Conservation (phyloP, 2,113 vertebrate species). For the Equus przewalskii region DNA sequence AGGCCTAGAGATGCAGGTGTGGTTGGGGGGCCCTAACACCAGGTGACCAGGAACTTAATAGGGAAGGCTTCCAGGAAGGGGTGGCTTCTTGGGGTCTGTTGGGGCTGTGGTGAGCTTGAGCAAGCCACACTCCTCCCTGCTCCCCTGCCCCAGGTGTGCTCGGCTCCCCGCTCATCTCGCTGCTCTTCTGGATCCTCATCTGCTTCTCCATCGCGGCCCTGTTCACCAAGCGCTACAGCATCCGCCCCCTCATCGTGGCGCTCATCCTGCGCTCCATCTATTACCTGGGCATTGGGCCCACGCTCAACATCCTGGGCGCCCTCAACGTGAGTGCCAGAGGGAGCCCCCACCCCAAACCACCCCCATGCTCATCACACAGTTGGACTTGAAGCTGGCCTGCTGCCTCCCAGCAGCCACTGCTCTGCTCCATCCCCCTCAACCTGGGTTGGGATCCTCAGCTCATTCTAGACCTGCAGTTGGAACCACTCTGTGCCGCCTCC, state of each 20-base stretch:
- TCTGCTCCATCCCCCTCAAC: rapidly evolving
- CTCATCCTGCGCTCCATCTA: constrained; percentile 96
- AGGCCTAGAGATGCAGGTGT: background rate
- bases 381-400: background rate
- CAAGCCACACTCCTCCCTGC: background rate
- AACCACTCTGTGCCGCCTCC: background rate
- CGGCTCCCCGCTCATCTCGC: constrained; percentile 93
- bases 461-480: background rate
- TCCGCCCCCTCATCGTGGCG: constrained; percentile 94
- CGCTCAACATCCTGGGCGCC: constrained; percentile 94
- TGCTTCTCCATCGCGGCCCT: constrained; percentile 94
- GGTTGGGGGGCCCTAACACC: background rate
- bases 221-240: constrained; percentile 94
- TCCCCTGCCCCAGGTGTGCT: constrained; percentile 89
- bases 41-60: background rate
- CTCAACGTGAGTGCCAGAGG: constrained; percentile 90
- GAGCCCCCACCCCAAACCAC: background rate
- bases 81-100: background rate
- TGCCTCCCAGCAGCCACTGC: background rate
- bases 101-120: background rate
- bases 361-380: rapidly evolving
- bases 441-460: background rate
- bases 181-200: constrained; percentile 95
- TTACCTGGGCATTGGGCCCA: constrained; percentile 96
- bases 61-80: background rate